Evolutionary conservation across 2,113 vertebrate genomes (phyloP).

Genomic region (Takifugu bimaculatus): DNA sequence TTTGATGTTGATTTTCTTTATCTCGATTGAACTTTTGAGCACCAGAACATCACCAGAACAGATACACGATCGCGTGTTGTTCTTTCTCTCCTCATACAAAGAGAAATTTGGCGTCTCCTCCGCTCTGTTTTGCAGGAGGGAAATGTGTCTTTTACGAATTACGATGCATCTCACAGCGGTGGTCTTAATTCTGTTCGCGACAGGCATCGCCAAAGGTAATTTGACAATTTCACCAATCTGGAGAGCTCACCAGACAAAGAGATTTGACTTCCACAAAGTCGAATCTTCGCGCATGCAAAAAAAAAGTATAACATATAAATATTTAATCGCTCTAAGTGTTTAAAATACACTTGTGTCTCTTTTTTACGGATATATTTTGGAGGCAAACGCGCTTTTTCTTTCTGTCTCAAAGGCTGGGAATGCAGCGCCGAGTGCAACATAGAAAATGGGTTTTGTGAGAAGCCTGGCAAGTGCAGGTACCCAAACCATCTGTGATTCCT

Average conservation of each 20-base stretch:
- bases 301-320: conserved; percentile 16
- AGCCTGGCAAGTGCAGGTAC: conserved; percentile 89
- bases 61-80: not conserved
- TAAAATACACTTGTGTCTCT: not conserved
- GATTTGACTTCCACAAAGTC: not conserved
- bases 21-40: conserved; percentile 42
- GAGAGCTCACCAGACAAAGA: not conserved
- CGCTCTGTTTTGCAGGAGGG: conserved; percentile 51
- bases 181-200: conserved; percentile 68
- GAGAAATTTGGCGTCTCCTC: not conserved
- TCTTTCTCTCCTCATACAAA: too few relatives aligned
- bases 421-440: conserved; percentile 83
- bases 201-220: conserved; percentile 75
- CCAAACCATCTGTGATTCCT: conserved; percentile 25
- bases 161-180: conserved; percentile 60
- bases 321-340: conserved; percentile 27
- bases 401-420: conserved; percentile 71
- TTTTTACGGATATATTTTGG: conserved; percentile 4
- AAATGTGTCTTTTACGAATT: conserved; percentile 36
- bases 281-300: conserved; percentile 2
- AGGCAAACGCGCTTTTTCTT: conserved; percentile 16
- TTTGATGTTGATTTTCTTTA: not conserved
- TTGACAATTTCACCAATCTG: not conserved
- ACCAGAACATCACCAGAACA: not conserved
- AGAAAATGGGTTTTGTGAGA: conserved; percentile 85